Evolutionary conservation across 2,797 vertebrate genomes (phyloP).

Genomic region (Gymnothorax javanicus): DNA sequence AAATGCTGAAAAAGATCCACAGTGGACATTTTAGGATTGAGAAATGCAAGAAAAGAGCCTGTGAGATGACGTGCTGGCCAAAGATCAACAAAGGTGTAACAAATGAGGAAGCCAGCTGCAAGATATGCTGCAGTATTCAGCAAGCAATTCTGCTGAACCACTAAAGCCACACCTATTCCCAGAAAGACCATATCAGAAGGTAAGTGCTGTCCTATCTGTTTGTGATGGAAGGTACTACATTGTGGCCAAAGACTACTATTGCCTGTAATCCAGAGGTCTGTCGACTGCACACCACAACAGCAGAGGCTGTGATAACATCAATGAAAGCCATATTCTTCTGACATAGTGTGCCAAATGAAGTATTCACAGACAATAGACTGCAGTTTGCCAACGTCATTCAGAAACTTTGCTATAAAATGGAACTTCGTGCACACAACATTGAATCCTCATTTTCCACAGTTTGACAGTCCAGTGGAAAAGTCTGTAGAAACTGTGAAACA

Average conservation of each 20-base stretch:
- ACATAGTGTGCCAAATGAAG: too few species aligned
- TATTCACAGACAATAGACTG: not conserved
- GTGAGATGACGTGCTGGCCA: too few species aligned
- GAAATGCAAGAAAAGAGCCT: too few species aligned
- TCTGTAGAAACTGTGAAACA: too few species aligned
- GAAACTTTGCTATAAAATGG: too few species aligned
- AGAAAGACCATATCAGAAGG: not conserved
- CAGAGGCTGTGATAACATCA: not conserved
- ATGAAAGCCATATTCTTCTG: not conserved
- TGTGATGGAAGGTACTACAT: not conserved
- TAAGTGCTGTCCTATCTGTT: not conserved
- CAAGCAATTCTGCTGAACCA: too few species aligned
- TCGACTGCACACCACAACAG: not conserved
- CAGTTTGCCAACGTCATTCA: not conserved
- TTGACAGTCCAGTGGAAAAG: too few species aligned
- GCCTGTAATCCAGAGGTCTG: not conserved
- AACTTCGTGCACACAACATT: not conserved
- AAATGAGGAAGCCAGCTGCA: too few species aligned
- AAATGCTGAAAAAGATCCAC: slow-evolving; percentile 41
- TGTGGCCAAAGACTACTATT: not conserved
- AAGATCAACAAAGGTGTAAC: too few species aligned
- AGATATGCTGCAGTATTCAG: too few species aligned
- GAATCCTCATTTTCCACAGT: slow-evolving; percentile 5
- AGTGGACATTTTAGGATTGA: too few species aligned
- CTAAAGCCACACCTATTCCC: too few species aligned